A percentile compares a stretch with the other conserved stretches of the same genome.
phyloP scores from a whole-genome alignment of 2,113 vertebrate species.

The Myotis lucifugus region DNA sequence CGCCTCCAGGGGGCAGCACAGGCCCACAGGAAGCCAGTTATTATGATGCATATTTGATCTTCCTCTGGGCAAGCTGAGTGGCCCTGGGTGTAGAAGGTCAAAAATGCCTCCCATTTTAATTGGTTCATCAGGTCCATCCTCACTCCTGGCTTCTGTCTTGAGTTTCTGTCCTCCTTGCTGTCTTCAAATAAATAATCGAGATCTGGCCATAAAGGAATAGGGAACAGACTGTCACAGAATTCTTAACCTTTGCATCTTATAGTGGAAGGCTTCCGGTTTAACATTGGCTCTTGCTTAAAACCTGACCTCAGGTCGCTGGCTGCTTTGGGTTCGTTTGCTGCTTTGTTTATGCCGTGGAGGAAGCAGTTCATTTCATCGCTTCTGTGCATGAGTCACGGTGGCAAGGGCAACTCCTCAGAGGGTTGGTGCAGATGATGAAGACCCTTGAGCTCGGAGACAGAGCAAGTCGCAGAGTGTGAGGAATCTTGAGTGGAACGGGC shows the following conservation, averaged over 20 bases:
- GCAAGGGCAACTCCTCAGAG: background rate
- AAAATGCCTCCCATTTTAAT: background rate
- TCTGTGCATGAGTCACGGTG: rapidly evolving
- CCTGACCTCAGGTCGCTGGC: background rate
- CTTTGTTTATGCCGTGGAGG: background rate
- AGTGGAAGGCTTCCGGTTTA: background rate
- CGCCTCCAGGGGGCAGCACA: background rate
- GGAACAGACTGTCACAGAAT: background rate
- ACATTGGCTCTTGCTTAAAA: background rate
- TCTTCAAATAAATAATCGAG: constrained; percentile 40
- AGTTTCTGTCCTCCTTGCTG: constrained; percentile 52
- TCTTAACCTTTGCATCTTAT: constrained; percentile 45
- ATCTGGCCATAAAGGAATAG: background rate
- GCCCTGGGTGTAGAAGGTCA: background rate
- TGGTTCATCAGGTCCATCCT: constrained; percentile 5
- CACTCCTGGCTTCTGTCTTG: constrained; percentile 56
- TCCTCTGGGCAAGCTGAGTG: background rate
- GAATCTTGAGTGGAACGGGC: background rate
- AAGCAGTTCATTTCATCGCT: background rate
- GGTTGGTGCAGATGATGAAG: background rate
- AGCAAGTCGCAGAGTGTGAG: rapidly evolving
- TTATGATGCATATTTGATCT: background rate
- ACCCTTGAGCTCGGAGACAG: background rate
- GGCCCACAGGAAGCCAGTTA: background rate
- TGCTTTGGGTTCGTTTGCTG: background rate